Percentiles rank a stretch among this genome's conserved stretches.
Evolutionary conservation across 37 sponge, comb jelly and placozoan species (phyloP).

Genomic region (Mnemiopsis leidyi): DNA sequence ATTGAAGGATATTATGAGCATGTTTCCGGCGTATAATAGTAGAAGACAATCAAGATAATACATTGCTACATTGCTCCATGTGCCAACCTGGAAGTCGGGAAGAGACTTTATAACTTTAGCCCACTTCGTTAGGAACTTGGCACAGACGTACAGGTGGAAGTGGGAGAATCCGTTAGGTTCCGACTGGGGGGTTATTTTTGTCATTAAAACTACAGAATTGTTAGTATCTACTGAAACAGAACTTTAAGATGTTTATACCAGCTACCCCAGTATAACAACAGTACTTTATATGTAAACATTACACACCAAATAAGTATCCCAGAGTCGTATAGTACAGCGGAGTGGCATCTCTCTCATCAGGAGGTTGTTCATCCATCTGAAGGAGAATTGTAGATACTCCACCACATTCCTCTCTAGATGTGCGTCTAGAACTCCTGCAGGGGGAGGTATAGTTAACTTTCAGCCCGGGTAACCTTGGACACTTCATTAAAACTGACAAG

Average conservation of each 20-base stretch:
- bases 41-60: too few species aligned
- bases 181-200: too few species aligned
- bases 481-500: too few species aligned
- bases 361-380: conserved; percentile 96
- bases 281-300: not conserved
- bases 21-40: too few species aligned
- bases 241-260: not conserved
- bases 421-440: conserved; percentile 61
- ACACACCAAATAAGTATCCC: conserved; percentile 73
- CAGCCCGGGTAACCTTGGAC: too few species aligned
- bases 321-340: conserved; percentile 79
- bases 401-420: conserved; percentile 68
- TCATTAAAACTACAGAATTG: too few species aligned
- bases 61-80: too few species aligned
- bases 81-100: conserved; percentile 82
- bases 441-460: too few species aligned
- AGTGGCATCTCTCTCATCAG: conserved; percentile 92
- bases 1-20: too few species aligned
- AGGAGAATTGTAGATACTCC: conserved; percentile 76
- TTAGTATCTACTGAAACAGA: too few species aligned
- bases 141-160: conserved; percentile 93
- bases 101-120: conserved; percentile 70
- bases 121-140: conserved; percentile 79
- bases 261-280: not conserved
- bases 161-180: conserved; percentile 83